Evolutionary conservation across 1,140 invertebrate genomes (phyloP).

Genomic region (Myzus persicae): DNA sequence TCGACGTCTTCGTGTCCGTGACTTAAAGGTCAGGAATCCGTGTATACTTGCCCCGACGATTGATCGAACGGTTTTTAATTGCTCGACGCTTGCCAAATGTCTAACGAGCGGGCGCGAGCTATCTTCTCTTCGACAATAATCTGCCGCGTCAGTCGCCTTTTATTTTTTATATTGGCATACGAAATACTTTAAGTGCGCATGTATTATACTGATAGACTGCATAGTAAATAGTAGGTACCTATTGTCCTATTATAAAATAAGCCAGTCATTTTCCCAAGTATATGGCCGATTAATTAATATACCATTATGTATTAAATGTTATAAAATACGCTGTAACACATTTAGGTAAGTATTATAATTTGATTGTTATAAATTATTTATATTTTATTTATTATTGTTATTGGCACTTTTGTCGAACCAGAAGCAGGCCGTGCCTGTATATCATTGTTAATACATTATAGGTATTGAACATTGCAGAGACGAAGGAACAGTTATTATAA

Average conservation of each 20-base stretch:
- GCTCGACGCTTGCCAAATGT: constrained; percentile 28
- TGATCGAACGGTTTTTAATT: constrained; percentile 54
- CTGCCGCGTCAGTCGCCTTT: neutral
- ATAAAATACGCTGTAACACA: neutral
- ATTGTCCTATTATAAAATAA: neutral
- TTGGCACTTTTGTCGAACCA: neutral
- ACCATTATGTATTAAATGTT: neutral
- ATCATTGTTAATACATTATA: neutral
- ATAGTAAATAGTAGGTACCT: too few species aligned
- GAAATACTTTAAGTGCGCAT: neutral
- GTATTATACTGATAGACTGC: neutral
- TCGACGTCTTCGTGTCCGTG: neutral
- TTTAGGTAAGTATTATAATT: neutral
- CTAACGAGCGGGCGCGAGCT: neutral
- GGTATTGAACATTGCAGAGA: neutral
- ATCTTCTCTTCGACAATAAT: neutral
- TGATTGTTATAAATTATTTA: neutral
- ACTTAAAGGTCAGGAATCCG: constrained; percentile 53
- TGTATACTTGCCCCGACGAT: neutral
- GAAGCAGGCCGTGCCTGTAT: neutral
- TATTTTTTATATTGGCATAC: neutral
- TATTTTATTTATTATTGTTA: neutral
- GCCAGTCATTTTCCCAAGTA: neutral
- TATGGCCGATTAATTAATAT: neutral
- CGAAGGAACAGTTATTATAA: neutral